Conservation (phyloP, 2,888 invertebrate species). For the Campaea margaritaria region DNA sequence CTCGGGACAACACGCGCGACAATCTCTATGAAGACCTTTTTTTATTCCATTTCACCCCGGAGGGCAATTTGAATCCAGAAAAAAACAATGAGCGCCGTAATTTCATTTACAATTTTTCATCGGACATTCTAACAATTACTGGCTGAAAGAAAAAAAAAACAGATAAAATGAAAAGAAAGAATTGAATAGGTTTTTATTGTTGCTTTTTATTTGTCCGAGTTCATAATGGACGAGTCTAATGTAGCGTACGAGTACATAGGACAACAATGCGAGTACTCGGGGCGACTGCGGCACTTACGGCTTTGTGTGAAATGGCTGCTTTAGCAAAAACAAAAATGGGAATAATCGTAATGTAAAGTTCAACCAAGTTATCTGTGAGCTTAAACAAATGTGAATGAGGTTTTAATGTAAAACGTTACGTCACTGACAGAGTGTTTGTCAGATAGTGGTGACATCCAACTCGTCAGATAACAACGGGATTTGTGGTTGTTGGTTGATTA, state of each 20-base stretch:
- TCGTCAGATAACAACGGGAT: too few species aligned
- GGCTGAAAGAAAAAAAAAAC: conserved; percentile 48
- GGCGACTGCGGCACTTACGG: conserved; percentile 8
- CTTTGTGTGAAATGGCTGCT: conserved; percentile 11
- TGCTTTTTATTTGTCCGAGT: conserved; percentile 46
- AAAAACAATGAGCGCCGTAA: conserved; percentile 64
- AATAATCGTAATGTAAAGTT: too few species aligned
- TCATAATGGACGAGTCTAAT: conserved; percentile 47
- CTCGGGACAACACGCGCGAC: conserved; percentile 39
- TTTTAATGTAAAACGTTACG: too few species aligned
- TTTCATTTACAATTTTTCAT: conserved; percentile 70
- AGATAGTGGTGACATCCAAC: too few species aligned
- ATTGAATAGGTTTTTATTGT: conserved; percentile 52
- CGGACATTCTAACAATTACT: conserved; percentile 61
- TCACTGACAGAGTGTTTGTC: too few species aligned
- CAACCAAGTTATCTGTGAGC: too few species aligned
- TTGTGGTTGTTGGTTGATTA: too few species aligned
- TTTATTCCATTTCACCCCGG: conserved; percentile 55
- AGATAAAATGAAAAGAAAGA: conserved; percentile 48
- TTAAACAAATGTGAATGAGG: too few species aligned
- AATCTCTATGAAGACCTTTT: conserved; percentile 49
- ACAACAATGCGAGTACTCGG: conserved; percentile 32
- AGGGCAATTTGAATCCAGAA: conserved; percentile 54
- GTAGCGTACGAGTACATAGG: conserved; percentile 21
- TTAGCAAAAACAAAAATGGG: too few species aligned